These are phyloP conservation scores for Epistrophe eligans DNA, from an alignment of 2,888 invertebrate species.

Conservation along the genomic window DNA sequence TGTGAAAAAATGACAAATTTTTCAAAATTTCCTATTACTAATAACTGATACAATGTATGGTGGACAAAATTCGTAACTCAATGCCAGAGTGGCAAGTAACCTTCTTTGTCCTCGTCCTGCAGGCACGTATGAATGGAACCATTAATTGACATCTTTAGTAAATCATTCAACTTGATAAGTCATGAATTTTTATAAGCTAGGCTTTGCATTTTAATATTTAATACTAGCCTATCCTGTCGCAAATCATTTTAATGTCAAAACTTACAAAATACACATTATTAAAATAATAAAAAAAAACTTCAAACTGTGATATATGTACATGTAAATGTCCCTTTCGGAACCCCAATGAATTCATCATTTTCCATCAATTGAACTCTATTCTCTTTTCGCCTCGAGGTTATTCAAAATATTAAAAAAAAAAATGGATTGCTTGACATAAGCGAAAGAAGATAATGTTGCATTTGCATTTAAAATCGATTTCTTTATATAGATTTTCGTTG, in stretches of 20 bases:
- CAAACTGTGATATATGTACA: not conserved
- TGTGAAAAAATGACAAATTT: too few species aligned
- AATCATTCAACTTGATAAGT: too few species aligned
- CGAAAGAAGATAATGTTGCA: conserved; percentile 4
- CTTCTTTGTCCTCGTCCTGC: too few species aligned
- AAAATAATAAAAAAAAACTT: not conserved
- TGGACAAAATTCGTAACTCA: too few species aligned
- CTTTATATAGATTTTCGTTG: not conserved
- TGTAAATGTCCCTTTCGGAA: not conserved
- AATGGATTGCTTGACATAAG: conserved; percentile 3
- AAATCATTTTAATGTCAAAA: not conserved
- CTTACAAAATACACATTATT: not conserved
- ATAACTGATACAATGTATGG: too few species aligned
- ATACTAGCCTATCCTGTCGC: too few species aligned
- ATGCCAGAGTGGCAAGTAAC: too few species aligned
- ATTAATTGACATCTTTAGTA: too few species aligned
- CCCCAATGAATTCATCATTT: conserved; percentile 2
- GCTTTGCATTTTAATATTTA: too few species aligned
- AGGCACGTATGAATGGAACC: too few species aligned
- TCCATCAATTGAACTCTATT: not conserved
- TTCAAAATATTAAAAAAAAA: not conserved
- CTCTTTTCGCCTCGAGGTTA: not conserved
- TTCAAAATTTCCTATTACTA: too few species aligned
- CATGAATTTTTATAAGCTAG: too few species aligned
- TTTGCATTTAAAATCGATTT: conserved; percentile 32